Percentiles rank a stretch among this genome's conserved stretches.
Evolutionary conservation across 2,888 invertebrate species (phyloP).

Genomic region (Eupithecia subfuscata): DNA sequence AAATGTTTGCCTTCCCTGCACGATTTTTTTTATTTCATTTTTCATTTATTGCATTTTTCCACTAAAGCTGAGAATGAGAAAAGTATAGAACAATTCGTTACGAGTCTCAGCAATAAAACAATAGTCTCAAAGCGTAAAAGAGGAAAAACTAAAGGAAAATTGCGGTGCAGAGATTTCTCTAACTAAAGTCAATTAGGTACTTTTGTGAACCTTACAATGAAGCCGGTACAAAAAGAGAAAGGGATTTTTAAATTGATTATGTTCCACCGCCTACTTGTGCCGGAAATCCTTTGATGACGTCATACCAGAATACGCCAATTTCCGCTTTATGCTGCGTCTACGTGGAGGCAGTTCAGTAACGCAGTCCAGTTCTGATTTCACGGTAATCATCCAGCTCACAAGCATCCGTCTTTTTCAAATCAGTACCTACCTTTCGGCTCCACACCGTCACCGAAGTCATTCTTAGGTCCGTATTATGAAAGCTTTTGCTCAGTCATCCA

Average conservation of each 20-base stretch:
- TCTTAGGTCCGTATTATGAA: too few relatives aligned
- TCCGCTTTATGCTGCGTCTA: conserved; percentile 51
- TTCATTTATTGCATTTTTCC: too few relatives aligned
- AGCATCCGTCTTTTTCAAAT: not conserved
- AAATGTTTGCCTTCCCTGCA: not conserved
- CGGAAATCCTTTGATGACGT: conserved; percentile 49
- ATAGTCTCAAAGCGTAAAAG: not conserved
- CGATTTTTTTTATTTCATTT: too few relatives aligned
- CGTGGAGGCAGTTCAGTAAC: conserved; percentile 38
- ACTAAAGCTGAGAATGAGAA: not conserved
- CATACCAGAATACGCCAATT: conserved; percentile 50
- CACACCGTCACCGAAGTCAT: not conserved
- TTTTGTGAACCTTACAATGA: conserved; percentile 14
- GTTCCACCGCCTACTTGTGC: conserved; percentile 46
- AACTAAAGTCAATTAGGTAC: conserved; percentile 6
- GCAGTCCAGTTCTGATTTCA: conserved; percentile 20
- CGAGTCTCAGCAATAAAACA: conserved; percentile 5
- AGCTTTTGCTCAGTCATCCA: too few relatives aligned
- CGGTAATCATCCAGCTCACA: not conserved
- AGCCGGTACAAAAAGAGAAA: conserved; percentile 34
- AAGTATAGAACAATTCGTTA: not conserved
- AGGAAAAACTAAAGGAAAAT: conserved; percentile 2
- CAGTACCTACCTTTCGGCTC: not conserved
- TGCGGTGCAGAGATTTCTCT: conserved; percentile 3
- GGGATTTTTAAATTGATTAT: conserved; percentile 45